Evolutionary conservation across 30 jellyfish, hydroid and myxozoan genomes (phyloP).

Genomic region (Aurelia coerulea): DNA sequence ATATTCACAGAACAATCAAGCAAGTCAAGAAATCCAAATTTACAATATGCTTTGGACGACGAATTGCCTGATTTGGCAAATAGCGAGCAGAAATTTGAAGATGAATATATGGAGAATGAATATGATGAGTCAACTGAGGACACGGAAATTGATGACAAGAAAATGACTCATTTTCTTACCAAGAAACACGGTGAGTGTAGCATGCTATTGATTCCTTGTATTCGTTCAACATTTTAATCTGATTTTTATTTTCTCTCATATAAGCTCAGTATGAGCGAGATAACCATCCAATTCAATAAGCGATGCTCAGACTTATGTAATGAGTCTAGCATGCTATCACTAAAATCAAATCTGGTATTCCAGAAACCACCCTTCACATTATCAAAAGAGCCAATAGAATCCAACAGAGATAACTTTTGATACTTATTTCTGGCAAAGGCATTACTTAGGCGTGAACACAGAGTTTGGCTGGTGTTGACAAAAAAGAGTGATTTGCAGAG

Average conservation of each 20-base stretch:
- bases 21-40: constrained; percentile 26
- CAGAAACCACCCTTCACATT: too few relatives aligned
- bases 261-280: neutral
- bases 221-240: neutral
- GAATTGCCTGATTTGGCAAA: neutral
- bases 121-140: neutral
- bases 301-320: too few relatives aligned
- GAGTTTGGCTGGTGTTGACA: too few relatives aligned
- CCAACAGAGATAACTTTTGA: too few relatives aligned
- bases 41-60: constrained; percentile 35
- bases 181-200: constrained; percentile 2
- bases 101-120: neutral
- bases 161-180: neutral
- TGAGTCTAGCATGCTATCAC: neutral
- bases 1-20: constrained; percentile 13
- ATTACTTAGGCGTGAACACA: too few relatives aligned
- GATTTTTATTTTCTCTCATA: neutral
- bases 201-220: neutral
- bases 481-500: too few relatives aligned
- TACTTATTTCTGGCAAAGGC: too few relatives aligned
- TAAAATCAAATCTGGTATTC: too few relatives aligned
- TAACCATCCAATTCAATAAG: too few relatives aligned
- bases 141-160: neutral
- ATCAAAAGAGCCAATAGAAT: too few relatives aligned
- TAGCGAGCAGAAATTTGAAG: constrained; percentile 9